Conservation (phyloP, 2,113 vertebrate genomes). For the Illadopsis cleaveri region DNA sequence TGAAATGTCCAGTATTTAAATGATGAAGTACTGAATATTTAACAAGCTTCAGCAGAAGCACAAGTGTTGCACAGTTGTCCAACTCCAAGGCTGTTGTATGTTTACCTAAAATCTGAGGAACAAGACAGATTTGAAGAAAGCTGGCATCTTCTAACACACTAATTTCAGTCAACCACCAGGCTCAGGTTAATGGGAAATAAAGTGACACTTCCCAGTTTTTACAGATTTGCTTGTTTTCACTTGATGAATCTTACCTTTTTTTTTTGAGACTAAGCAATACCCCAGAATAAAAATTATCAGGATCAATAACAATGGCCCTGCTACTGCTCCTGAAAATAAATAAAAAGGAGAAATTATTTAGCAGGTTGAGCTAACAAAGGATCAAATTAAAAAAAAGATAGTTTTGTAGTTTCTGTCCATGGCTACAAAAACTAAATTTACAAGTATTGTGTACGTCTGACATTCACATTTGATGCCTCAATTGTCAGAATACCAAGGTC, state of each 20-base stretch:
- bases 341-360: neutral
- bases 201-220: neutral
- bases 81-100: neutral
- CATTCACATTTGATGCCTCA: neutral
- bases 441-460: neutral
- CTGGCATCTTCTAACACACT: neutral
- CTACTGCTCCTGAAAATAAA: constrained; percentile 40
- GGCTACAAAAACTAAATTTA: neutral
- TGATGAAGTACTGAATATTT: neutral
- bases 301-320: neutral
- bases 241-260: constrained; percentile 56
- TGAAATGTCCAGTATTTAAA: neutral
- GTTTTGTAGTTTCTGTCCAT: neutral
- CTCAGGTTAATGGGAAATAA: neutral
- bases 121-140: neutral
- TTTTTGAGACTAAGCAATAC: constrained; percentile 23
- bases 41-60: neutral
- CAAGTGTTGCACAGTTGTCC: neutral
- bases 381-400: neutral
- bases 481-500: neutral
- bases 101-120: neutral
- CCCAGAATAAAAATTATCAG: neutral
- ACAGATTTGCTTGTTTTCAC: neutral
- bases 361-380: neutral
- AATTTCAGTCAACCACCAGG: neutral